Conservation (phyloP, 1,140 invertebrate genomes). For the Panulirus ornatus region DNA sequence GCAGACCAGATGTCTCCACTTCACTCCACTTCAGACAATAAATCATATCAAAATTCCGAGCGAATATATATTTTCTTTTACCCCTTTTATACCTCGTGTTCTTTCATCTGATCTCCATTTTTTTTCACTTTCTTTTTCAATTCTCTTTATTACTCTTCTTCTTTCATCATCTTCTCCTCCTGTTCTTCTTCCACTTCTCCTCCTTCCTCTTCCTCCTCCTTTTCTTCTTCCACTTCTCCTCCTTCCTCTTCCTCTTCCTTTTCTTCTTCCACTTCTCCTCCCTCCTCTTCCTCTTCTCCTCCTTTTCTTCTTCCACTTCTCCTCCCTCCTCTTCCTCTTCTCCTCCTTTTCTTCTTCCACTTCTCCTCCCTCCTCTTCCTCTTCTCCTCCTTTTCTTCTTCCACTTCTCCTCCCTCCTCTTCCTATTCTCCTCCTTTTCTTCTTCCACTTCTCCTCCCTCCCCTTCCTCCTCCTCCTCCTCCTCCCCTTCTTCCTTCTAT, state of each 20-base stretch:
- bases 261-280: neutral
- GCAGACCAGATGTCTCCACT: too few species aligned
- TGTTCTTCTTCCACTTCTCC: neutral
- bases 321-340: too few species aligned
- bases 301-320: too few species aligned
- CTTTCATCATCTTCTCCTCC: too few species aligned
- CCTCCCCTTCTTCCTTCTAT: neutral
- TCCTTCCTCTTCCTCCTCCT: neutral
- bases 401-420: neutral
- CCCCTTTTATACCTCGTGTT: too few species aligned
- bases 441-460: neutral
- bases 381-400: neutral
- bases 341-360: too few species aligned
- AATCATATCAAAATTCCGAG: too few species aligned
- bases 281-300: neutral
- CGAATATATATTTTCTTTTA: too few species aligned
- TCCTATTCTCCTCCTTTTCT: neutral
- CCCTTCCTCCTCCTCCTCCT: neutral
- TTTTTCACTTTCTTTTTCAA: neutral
- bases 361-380: neutral
- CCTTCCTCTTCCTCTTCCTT: neutral
- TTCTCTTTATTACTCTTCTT: neutral
- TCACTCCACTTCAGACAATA: too few species aligned
- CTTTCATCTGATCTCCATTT: neutral
- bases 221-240: neutral